Conservation (phyloP, 2,888 invertebrate species). For the Pelosia muscerda region DNA sequence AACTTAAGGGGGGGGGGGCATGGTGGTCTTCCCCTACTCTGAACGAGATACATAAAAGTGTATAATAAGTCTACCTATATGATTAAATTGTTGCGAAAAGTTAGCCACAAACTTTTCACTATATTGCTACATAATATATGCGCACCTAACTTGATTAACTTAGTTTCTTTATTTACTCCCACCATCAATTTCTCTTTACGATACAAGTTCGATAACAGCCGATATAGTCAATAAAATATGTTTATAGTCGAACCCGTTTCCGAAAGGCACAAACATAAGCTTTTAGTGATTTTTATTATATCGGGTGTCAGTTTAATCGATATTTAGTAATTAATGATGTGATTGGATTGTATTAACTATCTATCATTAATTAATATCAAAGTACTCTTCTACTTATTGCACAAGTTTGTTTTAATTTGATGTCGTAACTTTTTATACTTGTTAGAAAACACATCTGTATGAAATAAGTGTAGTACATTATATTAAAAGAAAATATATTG, state of each 20-base stretch:
- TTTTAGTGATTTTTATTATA: neutral
- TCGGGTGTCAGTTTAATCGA: neutral
- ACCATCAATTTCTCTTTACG: conserved; percentile 31
- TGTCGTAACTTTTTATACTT: neutral
- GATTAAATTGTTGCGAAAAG: neutral
- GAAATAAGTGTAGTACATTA: too few species aligned
- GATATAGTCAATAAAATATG: neutral
- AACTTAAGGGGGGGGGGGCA: neutral
- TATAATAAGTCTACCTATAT: neutral
- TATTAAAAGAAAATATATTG: too few species aligned
- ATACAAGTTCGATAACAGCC: conserved; percentile 2
- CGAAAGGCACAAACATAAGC: neutral
- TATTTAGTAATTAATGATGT: conserved; percentile 1
- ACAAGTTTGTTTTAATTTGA: neutral
- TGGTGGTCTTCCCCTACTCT: neutral
- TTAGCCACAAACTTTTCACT: neutral
- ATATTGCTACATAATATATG: neutral
- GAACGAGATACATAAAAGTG: neutral
- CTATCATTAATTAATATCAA: neutral
- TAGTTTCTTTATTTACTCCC: conserved; percentile 34
- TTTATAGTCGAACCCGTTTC: neutral
- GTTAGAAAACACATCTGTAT: neutral
- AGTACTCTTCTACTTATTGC: neutral
- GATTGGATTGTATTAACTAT: neutral
- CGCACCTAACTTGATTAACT: conserved; percentile 20